phyloP scores from a whole-genome alignment of 2,888 invertebrate genomes.

The Cataglyphis livida region DNA sequence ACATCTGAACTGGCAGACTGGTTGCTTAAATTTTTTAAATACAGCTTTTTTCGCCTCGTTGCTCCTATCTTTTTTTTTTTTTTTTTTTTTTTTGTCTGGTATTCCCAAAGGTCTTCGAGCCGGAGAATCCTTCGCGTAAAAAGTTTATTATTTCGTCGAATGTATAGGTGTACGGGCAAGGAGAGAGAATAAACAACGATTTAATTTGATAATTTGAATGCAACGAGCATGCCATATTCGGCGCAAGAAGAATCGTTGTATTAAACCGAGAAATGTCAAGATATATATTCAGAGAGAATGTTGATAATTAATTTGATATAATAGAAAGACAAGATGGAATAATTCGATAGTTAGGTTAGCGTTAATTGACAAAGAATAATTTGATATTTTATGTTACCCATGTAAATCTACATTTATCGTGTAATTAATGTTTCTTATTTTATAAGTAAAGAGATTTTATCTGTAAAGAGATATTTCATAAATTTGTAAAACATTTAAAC shows the following conservation, averaged over 20 bases:
- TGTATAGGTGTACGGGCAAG: slow-evolving; percentile 2
- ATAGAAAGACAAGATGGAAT: neutral
- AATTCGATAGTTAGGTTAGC: neutral
- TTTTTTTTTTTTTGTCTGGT: slow-evolving; percentile 1
- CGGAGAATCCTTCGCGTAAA: slow-evolving; percentile 37
- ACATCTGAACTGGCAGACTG: slow-evolving; percentile 43
- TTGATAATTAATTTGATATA: neutral
- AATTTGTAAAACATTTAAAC: neutral
- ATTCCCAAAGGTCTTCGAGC: slow-evolving; percentile 34
- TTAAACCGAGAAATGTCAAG: neutral
- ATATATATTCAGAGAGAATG: neutral
- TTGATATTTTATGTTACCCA: neutral
- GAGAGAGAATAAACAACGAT: slow-evolving; percentile 34
- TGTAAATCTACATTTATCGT: slow-evolving; percentile 4
- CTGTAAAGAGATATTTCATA: neutral
- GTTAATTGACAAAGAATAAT: slow-evolving; percentile 5
- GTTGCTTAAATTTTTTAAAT: slow-evolving; percentile 68
- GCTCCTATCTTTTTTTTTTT: slow-evolving; percentile 22
- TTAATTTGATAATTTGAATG: slow-evolving; percentile 34
- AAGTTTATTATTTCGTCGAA: slow-evolving; percentile 35
- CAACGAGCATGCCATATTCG: neutral
- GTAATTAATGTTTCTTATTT: neutral
- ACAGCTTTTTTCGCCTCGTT: slow-evolving; percentile 58
- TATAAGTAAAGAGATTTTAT: too few relatives aligned
- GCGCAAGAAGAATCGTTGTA: slow-evolving; percentile 1